These are phyloP conservation scores for Ginglymostoma cirratum DNA, from an alignment of 2,113 vertebrate species.

Conservation along the genomic window DNA sequence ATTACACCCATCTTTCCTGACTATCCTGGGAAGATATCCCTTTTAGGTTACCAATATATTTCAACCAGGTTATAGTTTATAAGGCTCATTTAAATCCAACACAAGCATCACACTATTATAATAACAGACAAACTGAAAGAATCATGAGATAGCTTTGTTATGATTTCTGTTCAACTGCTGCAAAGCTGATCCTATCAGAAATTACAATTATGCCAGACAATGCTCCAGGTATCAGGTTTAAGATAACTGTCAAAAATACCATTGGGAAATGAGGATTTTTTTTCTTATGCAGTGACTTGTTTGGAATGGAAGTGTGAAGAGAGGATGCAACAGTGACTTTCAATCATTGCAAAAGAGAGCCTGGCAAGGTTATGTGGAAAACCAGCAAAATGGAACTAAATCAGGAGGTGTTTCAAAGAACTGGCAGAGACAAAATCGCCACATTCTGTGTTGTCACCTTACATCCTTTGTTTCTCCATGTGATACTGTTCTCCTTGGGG, in stretches of 20 bases:
- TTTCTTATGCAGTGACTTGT: not conserved
- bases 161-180: not conserved
- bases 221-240: not conserved
- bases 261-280: not conserved
- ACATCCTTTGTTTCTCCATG: not conserved
- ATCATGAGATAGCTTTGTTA: not conserved
- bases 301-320: not conserved
- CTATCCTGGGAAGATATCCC: no score
- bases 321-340: not conserved
- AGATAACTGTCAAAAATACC: not conserved
- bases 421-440: not conserved
- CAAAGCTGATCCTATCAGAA: not conserved
- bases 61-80: not conserved
- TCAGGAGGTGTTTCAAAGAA: not conserved
- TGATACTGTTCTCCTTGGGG: not conserved
- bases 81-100: constrained; percentile 8
- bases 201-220: not conserved
- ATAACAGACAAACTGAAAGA: not conserved
- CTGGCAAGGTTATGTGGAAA: not conserved
- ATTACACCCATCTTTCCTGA: no score
- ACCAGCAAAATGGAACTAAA: not conserved
- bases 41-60: not conserved
- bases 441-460: not conserved
- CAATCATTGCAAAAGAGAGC: no score
- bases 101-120: not conserved